phyloP scores from a whole-genome alignment of 1,140 invertebrate species.

The Samia ricini region DNA sequence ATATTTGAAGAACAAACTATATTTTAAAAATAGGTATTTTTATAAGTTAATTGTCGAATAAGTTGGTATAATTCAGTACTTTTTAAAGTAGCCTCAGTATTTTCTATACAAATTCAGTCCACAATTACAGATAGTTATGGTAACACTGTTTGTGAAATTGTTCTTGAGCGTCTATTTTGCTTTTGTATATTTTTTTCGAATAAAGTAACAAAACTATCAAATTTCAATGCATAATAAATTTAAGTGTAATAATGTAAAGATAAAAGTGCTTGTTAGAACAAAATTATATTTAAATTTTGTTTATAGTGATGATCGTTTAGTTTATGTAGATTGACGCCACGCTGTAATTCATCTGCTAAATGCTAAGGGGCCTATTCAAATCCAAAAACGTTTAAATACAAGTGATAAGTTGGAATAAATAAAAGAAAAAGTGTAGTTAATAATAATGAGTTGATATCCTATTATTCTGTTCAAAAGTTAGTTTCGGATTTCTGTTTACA shows the following conservation, averaged over 20 bases:
- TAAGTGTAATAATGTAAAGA: neutral
- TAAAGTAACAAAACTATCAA: neutral
- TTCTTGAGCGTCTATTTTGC: too few species aligned
- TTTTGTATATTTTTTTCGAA: neutral
- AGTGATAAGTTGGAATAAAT: neutral
- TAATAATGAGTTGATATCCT: neutral
- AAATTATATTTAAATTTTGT: neutral
- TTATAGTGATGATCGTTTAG: neutral
- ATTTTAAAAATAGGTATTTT: too few species aligned
- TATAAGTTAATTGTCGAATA: too few species aligned
- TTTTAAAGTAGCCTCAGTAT: too few species aligned
- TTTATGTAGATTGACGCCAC: neutral
- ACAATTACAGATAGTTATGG: too few species aligned
- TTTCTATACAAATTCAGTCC: too few species aligned
- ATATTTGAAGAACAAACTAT: too few species aligned
- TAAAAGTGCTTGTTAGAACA: neutral
- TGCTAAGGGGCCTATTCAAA: neutral
- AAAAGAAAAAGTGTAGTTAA: neutral
- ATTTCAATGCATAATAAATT: neutral
- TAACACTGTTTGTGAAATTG: too few species aligned
- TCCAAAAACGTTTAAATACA: neutral
- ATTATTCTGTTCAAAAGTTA: neutral
- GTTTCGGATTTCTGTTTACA: slow-evolving; percentile 7
- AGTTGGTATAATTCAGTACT: too few species aligned
- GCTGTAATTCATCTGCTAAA: neutral